Base-by-base conservation (phyloP, 2,797 vertebrate species). In the Hirundo rustica region DNA sequence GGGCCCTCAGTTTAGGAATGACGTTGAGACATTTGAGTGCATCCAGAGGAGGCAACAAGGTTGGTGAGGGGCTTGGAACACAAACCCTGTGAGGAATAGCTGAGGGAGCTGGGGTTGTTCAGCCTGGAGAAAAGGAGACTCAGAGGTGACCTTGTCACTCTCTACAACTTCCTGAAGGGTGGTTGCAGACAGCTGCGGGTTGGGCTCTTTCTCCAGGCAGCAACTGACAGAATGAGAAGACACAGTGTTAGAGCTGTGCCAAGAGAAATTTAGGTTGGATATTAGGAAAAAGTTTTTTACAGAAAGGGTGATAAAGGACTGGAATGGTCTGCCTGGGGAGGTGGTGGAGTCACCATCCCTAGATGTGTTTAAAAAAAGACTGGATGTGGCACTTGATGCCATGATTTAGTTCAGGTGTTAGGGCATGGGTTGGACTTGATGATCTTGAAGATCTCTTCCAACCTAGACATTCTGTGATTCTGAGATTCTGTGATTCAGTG, bases 1-100 rank as follows among this genome's bases (percentile, higher is more conserved):
- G 57, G 11, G 4, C 57, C 57, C 57, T 36, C 57, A 36, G 34
- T 36, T 36, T 16, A 36, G 34, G 57, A 18, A 38, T 34, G 57
- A 58, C 5, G 1, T 25, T 26, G 34, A 36, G 57, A 58, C 1
- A 2, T 32, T 55, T n/a, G 54, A n/a, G 14, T 2, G 1, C 5
- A 2, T 58, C 25, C 57, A 36, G 57, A 58, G 16, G 57, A 36
- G 34, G 25, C 57, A 36, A 36, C 14, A 2, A 58, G 57, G 21
- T 25, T 58, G 23, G 23, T 26, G 57, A 36, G 34, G 34, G 32
- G 34, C 23, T 58, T 6, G 57, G 57, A 36, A 26, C 57, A 36
- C 57, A 58, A 26, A 4, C 16, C 55, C 57, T 58, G n/a, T 58
- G 57, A 58, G 57, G n/a, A 36, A 58, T 1, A 2, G 5, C 34